phyloP scores from a whole-genome alignment of 2,888 invertebrate species.

The Caradrina kadenii region DNA sequence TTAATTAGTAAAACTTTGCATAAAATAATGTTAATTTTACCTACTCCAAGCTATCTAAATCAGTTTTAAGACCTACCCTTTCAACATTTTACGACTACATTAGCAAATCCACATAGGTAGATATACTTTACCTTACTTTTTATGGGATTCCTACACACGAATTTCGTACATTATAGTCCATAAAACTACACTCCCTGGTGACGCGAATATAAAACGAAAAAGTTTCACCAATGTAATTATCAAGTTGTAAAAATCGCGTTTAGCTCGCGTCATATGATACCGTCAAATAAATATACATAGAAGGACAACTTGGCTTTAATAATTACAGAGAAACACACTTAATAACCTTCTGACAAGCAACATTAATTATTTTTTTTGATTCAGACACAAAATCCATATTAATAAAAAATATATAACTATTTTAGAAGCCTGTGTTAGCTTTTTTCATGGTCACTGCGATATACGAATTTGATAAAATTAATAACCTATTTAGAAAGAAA shows the following conservation, averaged over 20 bases:
- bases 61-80: slow-evolving; percentile 43
- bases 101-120: slow-evolving; percentile 37
- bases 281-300: slow-evolving; percentile 8
- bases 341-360: background rate
- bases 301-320: slow-evolving; percentile 25
- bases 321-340: background rate
- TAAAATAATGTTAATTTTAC: slow-evolving; percentile 31
- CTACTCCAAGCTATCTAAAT: slow-evolving; percentile 29
- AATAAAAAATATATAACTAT: too few relatives aligned
- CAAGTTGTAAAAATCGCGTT: slow-evolving; percentile 55
- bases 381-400: too few relatives aligned
- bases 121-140: slow-evolving; percentile 38
- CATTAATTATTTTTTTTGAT: too few relatives aligned
- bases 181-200: slow-evolving; percentile 62
- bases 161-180: slow-evolving; percentile 43
- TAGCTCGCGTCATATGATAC: slow-evolving; percentile 19
- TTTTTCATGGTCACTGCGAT: too few relatives aligned
- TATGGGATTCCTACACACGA: slow-evolving; percentile 44
- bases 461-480: too few relatives aligned
- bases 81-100: slow-evolving; percentile 45
- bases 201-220: slow-evolving; percentile 56
- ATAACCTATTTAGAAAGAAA: too few relatives aligned
- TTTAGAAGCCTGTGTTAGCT: too few relatives aligned
- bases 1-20: background rate
- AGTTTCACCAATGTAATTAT: slow-evolving; percentile 57